Base-by-base conservation (phyloP, 2,797 vertebrate species). In the Emydoidea blandingii region DNA sequence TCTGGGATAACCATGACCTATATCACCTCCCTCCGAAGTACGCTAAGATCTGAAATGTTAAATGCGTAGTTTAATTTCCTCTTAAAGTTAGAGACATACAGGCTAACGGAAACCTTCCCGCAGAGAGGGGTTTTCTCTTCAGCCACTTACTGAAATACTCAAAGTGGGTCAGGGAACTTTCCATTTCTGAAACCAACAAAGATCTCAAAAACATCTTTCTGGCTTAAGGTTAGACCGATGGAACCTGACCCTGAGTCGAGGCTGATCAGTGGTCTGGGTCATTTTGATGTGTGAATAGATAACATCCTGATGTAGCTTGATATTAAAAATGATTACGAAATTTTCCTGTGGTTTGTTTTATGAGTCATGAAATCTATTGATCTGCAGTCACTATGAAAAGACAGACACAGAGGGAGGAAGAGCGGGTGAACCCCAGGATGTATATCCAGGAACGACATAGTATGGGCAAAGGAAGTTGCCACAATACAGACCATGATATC, bases 111-210 rank as follows among this genome's bases (percentile, higher is more conserved):
- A 98, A 98, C 25, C 31, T 92, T 89, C 86, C 86, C 37, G 94
- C 90, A 93, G 81, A 96, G 53, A 79, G 96, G 95, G 95, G 81
- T 96, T 97, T 98, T 97, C 94, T 98, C 86, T 93, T 90, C 62
- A 83, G 86, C 79, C 5, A 8, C 90, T 98, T 98, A 98, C 98
- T 96, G 98, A 98, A 98, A 98, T 86, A 97, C 80, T 96, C 95
- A 98, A 98, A 98, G 92, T 98, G 98, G 98, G 98, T 98, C 98
- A 98, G 54, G 85, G 82, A 91, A 94, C 94, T 97, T 97, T 97
- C 93, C 96, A 96, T 88, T 97, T 98, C 92, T 91, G 95, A 83
- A 96, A 91, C n/a, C 12, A 91, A 86, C 76, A 44, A 83, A 9
- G 0, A 57, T 86, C 83, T 92, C 0, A 16, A 83, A 94, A 96